A percentile compares a stretch with the other conserved stretches of the same genome.
Conservation (phyloP, 2,888 invertebrate genomes). For the Diabrotica balteata region DNA sequence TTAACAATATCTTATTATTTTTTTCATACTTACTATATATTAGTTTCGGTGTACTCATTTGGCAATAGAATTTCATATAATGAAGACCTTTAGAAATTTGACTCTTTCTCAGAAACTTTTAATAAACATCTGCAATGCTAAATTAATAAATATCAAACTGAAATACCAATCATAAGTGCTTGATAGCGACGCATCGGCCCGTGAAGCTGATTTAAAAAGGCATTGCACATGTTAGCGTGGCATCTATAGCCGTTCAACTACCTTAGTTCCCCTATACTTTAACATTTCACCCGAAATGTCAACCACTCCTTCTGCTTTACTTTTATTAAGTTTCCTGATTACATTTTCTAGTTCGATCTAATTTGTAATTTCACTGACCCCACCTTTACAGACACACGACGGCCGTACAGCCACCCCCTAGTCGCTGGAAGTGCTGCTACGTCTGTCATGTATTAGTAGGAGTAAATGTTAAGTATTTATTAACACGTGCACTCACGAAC, state of each 20-base stretch:
- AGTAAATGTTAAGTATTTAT: too few relatives aligned
- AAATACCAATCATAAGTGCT: background rate
- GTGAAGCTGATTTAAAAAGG: constrained; percentile 4
- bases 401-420: constrained; percentile 1
- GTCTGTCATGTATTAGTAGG: too few relatives aligned
- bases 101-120: too few relatives aligned
- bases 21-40: too few relatives aligned
- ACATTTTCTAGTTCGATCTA: constrained; percentile 14
- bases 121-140: too few relatives aligned
- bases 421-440: too few relatives aligned
- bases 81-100: too few relatives aligned
- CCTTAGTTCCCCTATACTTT: constrained; percentile 12
- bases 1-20: too few relatives aligned
- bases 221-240: background rate
- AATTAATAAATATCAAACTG: background rate
- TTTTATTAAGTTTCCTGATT: constrained; percentile 17
- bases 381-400: constrained; percentile 3
- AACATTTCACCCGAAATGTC: constrained; percentile 18
- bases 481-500: too few relatives aligned
- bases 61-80: too few relatives aligned
- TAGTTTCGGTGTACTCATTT: too few relatives aligned
- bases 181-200: constrained; percentile 5
- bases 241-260: constrained; percentile 4
- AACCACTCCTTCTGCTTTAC: constrained; percentile 15
- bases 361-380: constrained; percentile 17